Percentiles rank a stretch among this genome's conserved stretches.
Conservation (phyloP, 2,888 invertebrate species). For the Caradrina clavipalpis region DNA sequence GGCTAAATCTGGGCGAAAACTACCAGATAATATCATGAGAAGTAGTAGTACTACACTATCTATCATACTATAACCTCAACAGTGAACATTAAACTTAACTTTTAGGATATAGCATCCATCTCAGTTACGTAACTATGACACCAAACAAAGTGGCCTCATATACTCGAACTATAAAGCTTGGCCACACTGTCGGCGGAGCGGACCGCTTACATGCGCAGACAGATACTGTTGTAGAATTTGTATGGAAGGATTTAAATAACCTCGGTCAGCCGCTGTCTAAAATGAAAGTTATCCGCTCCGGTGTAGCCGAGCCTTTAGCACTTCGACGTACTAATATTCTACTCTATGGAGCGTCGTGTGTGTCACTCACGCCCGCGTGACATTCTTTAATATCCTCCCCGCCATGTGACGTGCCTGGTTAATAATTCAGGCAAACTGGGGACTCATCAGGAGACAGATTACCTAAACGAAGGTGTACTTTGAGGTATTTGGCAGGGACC, state of each 20-base stretch:
- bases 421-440: slow-evolving; percentile 44
- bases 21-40: background rate
- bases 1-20: background rate
- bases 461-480: slow-evolving; percentile 32
- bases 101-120: slow-evolving; percentile 42
- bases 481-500: background rate
- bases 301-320: too few relatives aligned
- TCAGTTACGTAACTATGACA: slow-evolving; percentile 46
- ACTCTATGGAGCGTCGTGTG: too few relatives aligned
- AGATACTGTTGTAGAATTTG: too few relatives aligned
- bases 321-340: too few relatives aligned
- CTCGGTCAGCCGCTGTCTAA: too few relatives aligned
- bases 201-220: too few relatives aligned
- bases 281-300: too few relatives aligned
- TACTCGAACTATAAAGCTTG: background rate
- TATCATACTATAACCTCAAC: background rate
- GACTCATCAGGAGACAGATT: slow-evolving; percentile 45
- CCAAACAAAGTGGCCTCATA: slow-evolving; percentile 43
- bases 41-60: background rate
- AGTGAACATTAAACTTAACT: slow-evolving; percentile 32
- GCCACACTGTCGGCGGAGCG: too few relatives aligned
- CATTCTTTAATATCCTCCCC: slow-evolving; percentile 1
- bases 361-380: too few relatives aligned
- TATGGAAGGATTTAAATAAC: too few relatives aligned
- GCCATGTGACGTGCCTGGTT: slow-evolving; percentile 24